A percentile compares a stretch with the other conserved stretches of the same genome.
Conservation (phyloP, 92 coral and sea anemone genomes). For the Epizoanthus fatuus region DNA sequence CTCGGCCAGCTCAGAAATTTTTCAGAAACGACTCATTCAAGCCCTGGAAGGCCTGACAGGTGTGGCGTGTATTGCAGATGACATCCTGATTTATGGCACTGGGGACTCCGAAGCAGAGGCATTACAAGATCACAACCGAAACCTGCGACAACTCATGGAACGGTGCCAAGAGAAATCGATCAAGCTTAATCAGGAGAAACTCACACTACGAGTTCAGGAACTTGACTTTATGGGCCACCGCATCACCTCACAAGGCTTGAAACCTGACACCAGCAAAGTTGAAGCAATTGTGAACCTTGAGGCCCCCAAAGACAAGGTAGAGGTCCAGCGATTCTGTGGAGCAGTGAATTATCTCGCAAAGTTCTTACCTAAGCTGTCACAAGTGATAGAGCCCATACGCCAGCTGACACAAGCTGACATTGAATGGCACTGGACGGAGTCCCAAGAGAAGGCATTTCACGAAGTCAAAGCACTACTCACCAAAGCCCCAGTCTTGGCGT, state of each 20-base stretch:
- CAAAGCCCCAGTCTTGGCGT: slow-evolving; percentile 57
- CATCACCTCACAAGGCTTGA: slow-evolving; percentile 3
- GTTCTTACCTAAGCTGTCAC: slow-evolving; percentile 7
- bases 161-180: slow-evolving; percentile 6
- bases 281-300: slow-evolving; percentile 2
- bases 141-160: not conserved
- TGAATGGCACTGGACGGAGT: slow-evolving; percentile 55
- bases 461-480: slow-evolving; percentile 53
- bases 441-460: slow-evolving; percentile 36
- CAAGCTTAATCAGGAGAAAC: not conserved
- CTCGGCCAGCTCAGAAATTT: slow-evolving; percentile 28
- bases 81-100: slow-evolving; percentile 37
- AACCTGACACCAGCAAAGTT: slow-evolving; percentile 22
- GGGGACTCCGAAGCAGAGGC: not conserved
- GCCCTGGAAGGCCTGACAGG: slow-evolving; percentile 57
- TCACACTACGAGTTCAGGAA: not conserved
- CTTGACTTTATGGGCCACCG: slow-evolving; percentile 5
- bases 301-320: slow-evolving; percentile 7
- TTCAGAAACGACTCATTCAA: slow-evolving; percentile 49
- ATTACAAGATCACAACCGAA: slow-evolving; percentile 9
- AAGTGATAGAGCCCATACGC: slow-evolving; percentile 38
- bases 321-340: slow-evolving; percentile 13
- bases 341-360: slow-evolving; percentile 18
- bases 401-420: slow-evolving; percentile 22
- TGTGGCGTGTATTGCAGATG: slow-evolving; percentile 41